These are phyloP conservation scores for Leiothrix lutea DNA, from an alignment of 2,113 vertebrate species.

Conservation along the genomic window DNA sequence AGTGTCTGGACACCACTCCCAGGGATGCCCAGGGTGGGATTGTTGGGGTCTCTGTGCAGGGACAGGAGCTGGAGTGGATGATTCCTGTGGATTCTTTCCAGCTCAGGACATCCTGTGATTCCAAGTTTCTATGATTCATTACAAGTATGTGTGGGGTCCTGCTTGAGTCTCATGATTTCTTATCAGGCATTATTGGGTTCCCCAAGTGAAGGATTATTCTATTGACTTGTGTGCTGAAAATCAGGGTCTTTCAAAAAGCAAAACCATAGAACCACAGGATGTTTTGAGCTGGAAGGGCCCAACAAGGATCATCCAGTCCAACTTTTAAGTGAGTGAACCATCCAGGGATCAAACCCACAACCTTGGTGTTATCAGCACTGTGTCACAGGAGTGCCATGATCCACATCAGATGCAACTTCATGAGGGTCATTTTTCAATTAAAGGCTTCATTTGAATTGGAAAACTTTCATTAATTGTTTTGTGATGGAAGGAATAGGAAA, in stretches of 20 bases:
- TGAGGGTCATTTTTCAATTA: neutral
- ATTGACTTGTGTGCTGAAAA: neutral
- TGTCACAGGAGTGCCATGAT: neutral
- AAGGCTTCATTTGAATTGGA: neutral
- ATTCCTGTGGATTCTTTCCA: neutral
- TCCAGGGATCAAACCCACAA: neutral
- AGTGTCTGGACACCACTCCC: fast-evolving
- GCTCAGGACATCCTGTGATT: neutral
- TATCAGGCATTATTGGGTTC: neutral
- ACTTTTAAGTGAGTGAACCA: neutral
- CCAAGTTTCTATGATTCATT: neutral
- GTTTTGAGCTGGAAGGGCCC: neutral
- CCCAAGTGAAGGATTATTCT: neutral
- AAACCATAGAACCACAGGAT: neutral
- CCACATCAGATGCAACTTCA: neutral
- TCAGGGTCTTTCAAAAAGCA: neutral
- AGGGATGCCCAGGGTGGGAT: neutral
- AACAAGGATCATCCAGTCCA: neutral
- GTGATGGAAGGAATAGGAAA: neutral
- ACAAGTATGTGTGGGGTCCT: neutral
- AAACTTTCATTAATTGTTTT: neutral
- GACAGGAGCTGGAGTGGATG: fast-evolving
- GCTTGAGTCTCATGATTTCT: neutral
- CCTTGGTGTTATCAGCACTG: neutral
- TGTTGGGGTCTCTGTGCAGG: neutral